These are phyloP conservation scores for Anguilla obscura DNA, from an alignment of 2,797 vertebrate genomes.

Conservation along the genomic window DNA sequence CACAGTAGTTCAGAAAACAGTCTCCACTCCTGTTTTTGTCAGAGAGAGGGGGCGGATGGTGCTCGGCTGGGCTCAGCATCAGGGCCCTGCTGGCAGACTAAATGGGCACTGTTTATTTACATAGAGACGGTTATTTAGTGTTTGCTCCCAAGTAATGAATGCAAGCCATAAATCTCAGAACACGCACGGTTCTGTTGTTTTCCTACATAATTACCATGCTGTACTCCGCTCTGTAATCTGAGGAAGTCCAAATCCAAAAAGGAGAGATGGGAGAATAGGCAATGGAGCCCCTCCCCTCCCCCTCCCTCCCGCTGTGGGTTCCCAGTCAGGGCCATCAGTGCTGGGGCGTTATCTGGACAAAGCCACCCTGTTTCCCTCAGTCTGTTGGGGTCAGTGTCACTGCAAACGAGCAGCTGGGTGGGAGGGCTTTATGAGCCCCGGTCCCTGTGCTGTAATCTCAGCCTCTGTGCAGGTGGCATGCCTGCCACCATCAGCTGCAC, in stretches of 20 bases:
- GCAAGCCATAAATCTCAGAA: neutral
- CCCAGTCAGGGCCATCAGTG: constrained; percentile 8
- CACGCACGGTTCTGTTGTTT: constrained; percentile 8
- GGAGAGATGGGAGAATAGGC: neutral
- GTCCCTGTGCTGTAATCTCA: neutral
- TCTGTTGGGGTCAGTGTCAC: neutral
- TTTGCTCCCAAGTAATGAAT: constrained; percentile 15
- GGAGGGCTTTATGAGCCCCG: neutral
- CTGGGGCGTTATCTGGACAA: constrained; percentile 3
- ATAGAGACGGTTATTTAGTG: constrained; percentile 26
- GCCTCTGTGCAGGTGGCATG: neutral
- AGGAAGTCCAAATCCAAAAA: neutral
- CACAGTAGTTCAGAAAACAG: neutral
- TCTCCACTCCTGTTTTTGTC: neutral
- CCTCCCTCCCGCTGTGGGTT: neutral
- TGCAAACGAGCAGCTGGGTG: constrained; percentile 2
- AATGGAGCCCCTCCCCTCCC: too few species aligned
- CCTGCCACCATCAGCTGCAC: neutral
- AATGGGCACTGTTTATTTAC: constrained; percentile 13
- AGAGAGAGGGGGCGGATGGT: neutral
- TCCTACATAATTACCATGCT: constrained; percentile 5
- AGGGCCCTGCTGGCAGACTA: neutral
- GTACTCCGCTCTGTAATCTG: constrained; percentile 6
- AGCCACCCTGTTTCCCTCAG: neutral
- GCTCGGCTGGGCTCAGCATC: neutral